These are phyloP conservation scores for Noctua janthe DNA, from an alignment of 2,888 invertebrate genomes.

Conservation along the genomic window DNA sequence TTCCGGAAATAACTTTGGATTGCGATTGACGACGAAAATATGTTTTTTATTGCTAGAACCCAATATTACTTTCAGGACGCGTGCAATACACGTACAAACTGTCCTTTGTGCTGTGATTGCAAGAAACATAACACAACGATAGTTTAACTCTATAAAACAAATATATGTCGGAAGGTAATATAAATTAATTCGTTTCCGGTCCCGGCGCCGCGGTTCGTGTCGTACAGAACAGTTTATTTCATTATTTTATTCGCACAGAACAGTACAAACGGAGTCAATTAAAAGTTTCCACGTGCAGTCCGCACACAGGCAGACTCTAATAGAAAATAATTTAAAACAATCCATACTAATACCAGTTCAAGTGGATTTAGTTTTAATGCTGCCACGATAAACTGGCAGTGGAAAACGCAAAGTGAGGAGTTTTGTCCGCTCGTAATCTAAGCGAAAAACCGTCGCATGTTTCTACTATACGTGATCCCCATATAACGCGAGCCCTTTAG, in stretches of 20 bases:
- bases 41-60: slow-evolving; percentile 13
- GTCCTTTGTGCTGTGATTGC: background rate
- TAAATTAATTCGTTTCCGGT: slow-evolving; percentile 16
- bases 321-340: slow-evolving; percentile 34
- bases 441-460: background rate
- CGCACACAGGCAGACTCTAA: slow-evolving; percentile 24
- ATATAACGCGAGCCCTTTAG: background rate
- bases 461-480: background rate
- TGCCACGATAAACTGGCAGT: too few relatives aligned
- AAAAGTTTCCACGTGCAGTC: slow-evolving; percentile 50
- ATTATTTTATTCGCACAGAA: slow-evolving; percentile 38
- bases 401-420: background rate
- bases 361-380: slow-evolving; percentile 2
- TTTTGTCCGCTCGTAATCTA: background rate
- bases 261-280: slow-evolving; percentile 51
- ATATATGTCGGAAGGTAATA: slow-evolving; percentile 14
- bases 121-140: background rate
- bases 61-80: slow-evolving; percentile 16
- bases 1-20: slow-evolving; percentile 22
- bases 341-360: slow-evolving; percentile 8
- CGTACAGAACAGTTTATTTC: slow-evolving; percentile 18
- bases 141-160: background rate
- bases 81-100: background rate
- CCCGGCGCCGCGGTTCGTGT: background rate
- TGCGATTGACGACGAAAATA: slow-evolving; percentile 5